These are phyloP conservation scores for Brenthis hecate DNA, from an alignment of 2,888 invertebrate genomes.

Conservation along the genomic window DNA sequence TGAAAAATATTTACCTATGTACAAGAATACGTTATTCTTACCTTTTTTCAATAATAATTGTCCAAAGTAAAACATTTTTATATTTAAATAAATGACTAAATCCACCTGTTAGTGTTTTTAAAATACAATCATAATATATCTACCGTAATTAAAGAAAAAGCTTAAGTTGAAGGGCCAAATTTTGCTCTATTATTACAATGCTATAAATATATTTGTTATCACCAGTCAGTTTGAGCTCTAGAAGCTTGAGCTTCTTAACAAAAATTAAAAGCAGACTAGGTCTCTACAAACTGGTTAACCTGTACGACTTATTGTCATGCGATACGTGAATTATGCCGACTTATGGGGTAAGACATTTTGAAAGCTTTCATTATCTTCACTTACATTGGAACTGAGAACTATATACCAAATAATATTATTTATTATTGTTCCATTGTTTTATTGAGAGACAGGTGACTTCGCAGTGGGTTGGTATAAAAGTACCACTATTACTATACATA, in stretches of 20 bases:
- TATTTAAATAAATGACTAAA: too few relatives aligned
- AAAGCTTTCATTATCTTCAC: constrained; percentile 43
- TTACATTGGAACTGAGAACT: neutral
- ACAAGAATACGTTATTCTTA: too few relatives aligned
- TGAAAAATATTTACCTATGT: too few relatives aligned
- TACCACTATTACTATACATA: too few relatives aligned
- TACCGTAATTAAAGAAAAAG: too few relatives aligned
- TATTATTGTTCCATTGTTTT: neutral
- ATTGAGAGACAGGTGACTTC: neutral
- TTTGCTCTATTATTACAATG: too few relatives aligned
- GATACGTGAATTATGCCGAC: constrained; percentile 68
- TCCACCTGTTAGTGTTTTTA: too few relatives aligned
- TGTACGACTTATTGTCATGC: constrained; percentile 66
- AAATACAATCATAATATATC: too few relatives aligned
- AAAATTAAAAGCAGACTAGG: constrained; percentile 18
- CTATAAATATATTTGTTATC: neutral
- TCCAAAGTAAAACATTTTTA: too few relatives aligned
- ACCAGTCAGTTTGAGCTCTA: neutral
- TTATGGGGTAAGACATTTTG: constrained; percentile 55
- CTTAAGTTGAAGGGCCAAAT: too few relatives aligned
- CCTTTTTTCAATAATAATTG: too few relatives aligned
- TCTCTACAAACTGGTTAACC: constrained; percentile 28
- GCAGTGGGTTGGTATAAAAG: neutral
- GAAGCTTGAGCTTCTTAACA: constrained; percentile 9
- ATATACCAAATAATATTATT: neutral